Percentiles rank a stretch among this genome's conserved stretches.
Evolutionary conservation across 2,113 vertebrate species (phyloP).

Genomic region (Hiodon alosoides): DNA sequence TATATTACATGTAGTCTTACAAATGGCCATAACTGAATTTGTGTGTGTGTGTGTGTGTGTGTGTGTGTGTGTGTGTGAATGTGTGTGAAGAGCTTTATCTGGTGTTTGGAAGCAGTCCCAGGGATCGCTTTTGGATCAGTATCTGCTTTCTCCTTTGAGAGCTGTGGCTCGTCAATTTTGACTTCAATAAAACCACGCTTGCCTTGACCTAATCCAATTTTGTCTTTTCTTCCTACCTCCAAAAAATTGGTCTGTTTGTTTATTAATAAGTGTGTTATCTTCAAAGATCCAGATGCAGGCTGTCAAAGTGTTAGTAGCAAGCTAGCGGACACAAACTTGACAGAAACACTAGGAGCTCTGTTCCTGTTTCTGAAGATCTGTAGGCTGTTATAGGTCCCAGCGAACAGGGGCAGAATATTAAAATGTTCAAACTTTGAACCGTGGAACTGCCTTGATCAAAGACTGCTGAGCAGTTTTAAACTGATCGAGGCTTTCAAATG

Average conservation of each 20-base stretch:
- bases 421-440: conserved; percentile 57
- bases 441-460: conserved; percentile 26
- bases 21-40: conserved; percentile 8
- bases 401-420: conserved; percentile 53
- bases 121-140: conserved; percentile 50
- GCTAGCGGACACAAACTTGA: conserved; percentile 57
- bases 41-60: background rate
- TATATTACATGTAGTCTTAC: background rate
- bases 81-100: conserved; percentile 43
- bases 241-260: conserved; percentile 72
- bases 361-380: conserved; percentile 30
- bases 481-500: conserved; percentile 42
- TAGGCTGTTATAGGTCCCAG: conserved; percentile 28
- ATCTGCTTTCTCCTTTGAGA: conserved; percentile 58
- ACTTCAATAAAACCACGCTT: conserved; percentile 55
- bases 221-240: conserved; percentile 46
- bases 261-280: conserved; percentile 72
- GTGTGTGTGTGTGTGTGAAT: background rate
- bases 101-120: conserved; percentile 39
- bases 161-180: conserved; percentile 58
- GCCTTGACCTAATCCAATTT: conserved; percentile 61
- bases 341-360: conserved; percentile 57
- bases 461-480: conserved; percentile 37
- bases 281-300: conserved; percentile 69
- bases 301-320: conserved; percentile 51